Percentiles rank a stretch among this genome's conserved stretches.
Evolutionary conservation across 2,113 vertebrate species (phyloP).

Genomic region (Amia ocellicauda): DNA sequence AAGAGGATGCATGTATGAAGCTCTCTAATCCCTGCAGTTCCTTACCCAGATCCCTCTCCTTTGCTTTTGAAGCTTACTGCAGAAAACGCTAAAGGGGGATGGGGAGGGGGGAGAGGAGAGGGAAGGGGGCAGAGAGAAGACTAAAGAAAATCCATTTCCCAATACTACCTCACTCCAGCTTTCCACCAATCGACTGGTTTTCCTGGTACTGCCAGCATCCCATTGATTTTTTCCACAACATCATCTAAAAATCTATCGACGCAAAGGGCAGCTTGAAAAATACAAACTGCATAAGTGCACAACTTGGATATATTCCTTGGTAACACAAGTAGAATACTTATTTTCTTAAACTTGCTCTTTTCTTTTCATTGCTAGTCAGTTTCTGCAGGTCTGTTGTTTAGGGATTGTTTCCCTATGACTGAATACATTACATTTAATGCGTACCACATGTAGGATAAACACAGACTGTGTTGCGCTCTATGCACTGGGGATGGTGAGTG

Average conservation of each 20-base stretch:
- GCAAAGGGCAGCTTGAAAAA: slow-evolving; percentile 66
- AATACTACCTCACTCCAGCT: slow-evolving; percentile 75
- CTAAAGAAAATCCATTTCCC: slow-evolving; percentile 85
- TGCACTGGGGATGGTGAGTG: background rate
- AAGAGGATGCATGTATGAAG: slow-evolving; percentile 59
- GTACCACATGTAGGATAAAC: background rate
- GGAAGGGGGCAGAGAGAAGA: slow-evolving; percentile 6
- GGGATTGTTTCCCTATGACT: slow-evolving; percentile 3
- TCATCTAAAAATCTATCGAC: slow-evolving; percentile 86
- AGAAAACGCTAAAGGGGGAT: slow-evolving; percentile 78
- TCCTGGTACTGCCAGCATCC: slow-evolving; percentile 76
- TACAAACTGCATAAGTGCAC: slow-evolving; percentile 58
- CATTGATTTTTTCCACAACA: slow-evolving; percentile 81
- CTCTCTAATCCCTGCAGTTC: slow-evolving; percentile 71
- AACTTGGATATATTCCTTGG: slow-evolving; percentile 39
- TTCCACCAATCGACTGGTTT: slow-evolving; percentile 79
- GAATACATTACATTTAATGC: background rate
- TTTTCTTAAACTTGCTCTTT: background rate
- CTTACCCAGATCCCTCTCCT: slow-evolving; percentile 69
- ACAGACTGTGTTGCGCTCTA: background rate
- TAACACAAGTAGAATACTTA: background rate
- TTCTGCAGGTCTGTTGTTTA: background rate
- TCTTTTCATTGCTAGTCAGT: too few relatives aligned
- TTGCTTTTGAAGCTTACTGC: slow-evolving; percentile 81
- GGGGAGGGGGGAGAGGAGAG: background rate